Base-by-base conservation (phyloP, 2,797 vertebrate genomes). In the Huso huso region DNA sequence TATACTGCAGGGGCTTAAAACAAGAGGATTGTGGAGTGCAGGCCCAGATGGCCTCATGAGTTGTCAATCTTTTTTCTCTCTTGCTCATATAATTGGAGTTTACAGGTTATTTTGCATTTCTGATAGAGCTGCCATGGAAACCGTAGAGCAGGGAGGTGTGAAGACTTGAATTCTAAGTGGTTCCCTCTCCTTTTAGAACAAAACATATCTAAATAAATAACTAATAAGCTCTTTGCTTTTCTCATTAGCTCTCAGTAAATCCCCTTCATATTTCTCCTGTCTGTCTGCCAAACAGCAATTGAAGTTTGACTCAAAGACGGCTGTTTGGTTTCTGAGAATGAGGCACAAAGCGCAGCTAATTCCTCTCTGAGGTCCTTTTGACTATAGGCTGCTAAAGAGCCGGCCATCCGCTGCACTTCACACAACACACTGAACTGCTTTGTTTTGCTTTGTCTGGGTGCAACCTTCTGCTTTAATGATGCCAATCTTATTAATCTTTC, bases 101-200 rank as follows among this genome's bases (percentile, higher is more conserved):
- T 66, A 9, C 52, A 48, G 83, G 74, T 83, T 80, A 70, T 79
- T 88, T 82, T 83, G 80, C 81, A 86, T 85, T 84, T 87, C 77
- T 80, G 75, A 84, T 76, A 58, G 55, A 72, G 72, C 55, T 77
- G 73, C 80, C 71, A 73, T 63, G 51, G 58, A 73, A 76, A 73
- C 75, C 82, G 74, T 37, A 79, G 79, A 83, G 74, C 71, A 73
- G 74, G 69, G 76, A 77, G 82, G 82, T 81, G 79, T 81, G 82
- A 81, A 81, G 84, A 85, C 79, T 82, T 86, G 82, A 78, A 73
- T 82, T 86, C 83, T 91, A 89, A 90, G 89, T 90, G 86, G 80
- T 78, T 69, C 85, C 82, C 84, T 83, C 82, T 88, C 81, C 84
- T 84, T 85, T 65, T 49, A 63, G 60, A 85, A 83, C 79, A 73